These are phyloP conservation scores for Mus pahari DNA, from an alignment of 2,113 vertebrate species.

Conservation along the genomic window DNA sequence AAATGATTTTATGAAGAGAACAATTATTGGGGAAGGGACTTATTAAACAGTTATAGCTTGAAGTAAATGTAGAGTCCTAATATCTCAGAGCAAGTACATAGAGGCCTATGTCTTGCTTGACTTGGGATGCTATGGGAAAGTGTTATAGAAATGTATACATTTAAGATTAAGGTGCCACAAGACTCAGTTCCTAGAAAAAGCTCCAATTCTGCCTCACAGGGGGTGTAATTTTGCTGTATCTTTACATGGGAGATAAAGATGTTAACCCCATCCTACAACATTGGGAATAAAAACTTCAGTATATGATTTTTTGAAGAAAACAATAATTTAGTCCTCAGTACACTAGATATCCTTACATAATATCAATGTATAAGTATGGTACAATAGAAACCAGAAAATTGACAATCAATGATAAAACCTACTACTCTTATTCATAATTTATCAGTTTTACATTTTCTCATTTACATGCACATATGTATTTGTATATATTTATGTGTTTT, in stretches of 20 bases:
- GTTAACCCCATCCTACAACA: not conserved
- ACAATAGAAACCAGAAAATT: not conserved
- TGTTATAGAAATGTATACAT: not conserved
- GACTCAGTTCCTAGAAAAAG: not conserved
- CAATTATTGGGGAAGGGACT: not conserved
- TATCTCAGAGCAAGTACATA: not conserved
- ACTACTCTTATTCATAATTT: not conserved
- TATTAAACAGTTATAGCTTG: not conserved
- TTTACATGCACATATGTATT: not conserved
- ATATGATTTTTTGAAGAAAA: not conserved
- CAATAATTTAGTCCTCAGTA: not conserved
- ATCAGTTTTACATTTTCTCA: not conserved
- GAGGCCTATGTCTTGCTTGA: not conserved
- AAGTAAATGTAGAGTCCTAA: not conserved
- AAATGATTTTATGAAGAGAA: not conserved
- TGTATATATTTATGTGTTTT: not conserved
- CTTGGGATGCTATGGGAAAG: not conserved
- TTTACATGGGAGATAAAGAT: not conserved
- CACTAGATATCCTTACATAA: not conserved
- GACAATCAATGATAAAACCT: not conserved
- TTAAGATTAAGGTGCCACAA: not conserved
- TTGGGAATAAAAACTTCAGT: not conserved
- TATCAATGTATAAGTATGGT: not conserved
- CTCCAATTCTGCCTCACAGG: not conserved
- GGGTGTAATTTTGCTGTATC: not conserved